Percentiles rank a stretch among this genome's conserved stretches.
These are phyloP conservation scores for Dasypogon diadema DNA, from an alignment of 2,888 invertebrate species.

Conservation along the genomic window DNA sequence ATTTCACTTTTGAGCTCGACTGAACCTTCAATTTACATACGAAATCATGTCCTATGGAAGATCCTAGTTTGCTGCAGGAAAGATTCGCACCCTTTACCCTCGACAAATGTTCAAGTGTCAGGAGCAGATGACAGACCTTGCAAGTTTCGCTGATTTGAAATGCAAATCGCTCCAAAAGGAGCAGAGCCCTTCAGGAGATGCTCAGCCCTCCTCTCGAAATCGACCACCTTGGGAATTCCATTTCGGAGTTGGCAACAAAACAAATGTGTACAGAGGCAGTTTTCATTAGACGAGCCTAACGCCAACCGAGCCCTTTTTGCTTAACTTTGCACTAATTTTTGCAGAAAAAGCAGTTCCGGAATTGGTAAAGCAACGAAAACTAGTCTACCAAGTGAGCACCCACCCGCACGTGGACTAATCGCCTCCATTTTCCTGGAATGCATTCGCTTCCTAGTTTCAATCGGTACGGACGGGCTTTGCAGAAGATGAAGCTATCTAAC, in stretches of 20 bases:
- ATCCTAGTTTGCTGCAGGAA: not conserved
- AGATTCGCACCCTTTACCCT: not conserved
- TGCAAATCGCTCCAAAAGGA: constrained; percentile 21
- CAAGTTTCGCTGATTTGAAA: constrained; percentile 10
- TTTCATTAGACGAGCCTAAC: not conserved
- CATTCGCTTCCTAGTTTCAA: too few relatives aligned
- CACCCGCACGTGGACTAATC: too few relatives aligned
- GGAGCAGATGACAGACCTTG: constrained; percentile 10
- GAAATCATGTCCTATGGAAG: not conserved
- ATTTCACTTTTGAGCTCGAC: not conserved
- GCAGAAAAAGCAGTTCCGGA: not conserved
- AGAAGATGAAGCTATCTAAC: not conserved
- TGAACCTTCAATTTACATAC: constrained; percentile 1
- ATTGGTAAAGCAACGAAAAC: too few relatives aligned
- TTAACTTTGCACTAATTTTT: not conserved
- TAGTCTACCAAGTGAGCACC: too few relatives aligned
- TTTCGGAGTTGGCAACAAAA: constrained; percentile 10
- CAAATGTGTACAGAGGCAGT: constrained; percentile 6
- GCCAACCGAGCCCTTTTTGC: not conserved
- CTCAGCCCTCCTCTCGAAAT: not conserved
- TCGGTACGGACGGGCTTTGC: not conserved
- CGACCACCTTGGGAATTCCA: not conserved
- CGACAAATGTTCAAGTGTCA: not conserved
- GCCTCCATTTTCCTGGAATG: not conserved
- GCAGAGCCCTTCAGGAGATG: not conserved